Evolutionary conservation across 2,797 vertebrate species (phyloP), one percentile per base, ranked within the genome.

Genomic region (Peromyscus eremicus): DNA sequence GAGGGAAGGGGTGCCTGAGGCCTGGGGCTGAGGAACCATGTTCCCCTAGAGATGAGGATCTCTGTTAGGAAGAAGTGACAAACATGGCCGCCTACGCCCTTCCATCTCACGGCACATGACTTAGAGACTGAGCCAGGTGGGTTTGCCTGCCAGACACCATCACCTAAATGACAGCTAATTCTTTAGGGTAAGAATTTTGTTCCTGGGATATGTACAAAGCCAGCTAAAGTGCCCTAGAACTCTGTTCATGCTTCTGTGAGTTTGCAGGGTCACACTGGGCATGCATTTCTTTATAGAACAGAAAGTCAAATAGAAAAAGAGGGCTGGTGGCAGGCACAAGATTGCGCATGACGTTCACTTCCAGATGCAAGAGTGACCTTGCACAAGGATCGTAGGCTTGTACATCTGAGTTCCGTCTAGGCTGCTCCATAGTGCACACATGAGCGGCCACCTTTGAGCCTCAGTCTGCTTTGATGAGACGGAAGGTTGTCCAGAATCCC

Each of bases 121-220:
- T 55, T 60, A 66, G 21, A 60, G 84, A 32, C 3, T 43, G 68
- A 89, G 62, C 71, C 34, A 1, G 23, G 17, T 84, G n/a, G n/a
- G 11, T 79, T 89, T 91, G 27, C 85, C 66, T 90, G 80, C 62
- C 70, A 52, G 5, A 17, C 40, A 7, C 57, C 75, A 32, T 70
- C 80, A 64, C 79, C 81, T 68, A 76, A 94, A 40, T 49, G 81
- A 76, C 93, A 95, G 82, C 71, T 87, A n/a, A 12, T 57, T n/a
- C 81, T 83, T 94, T 80, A 37, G 70, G 37, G 27, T 94, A 46
- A 81, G 66, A 82, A 46, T 91, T 96, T 81, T 91, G 82, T 90
- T 94, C 57, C 81, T 70, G 84, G 40, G 52, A 57, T 96, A 94
- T 66, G 82, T 5, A 89, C 9, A 92, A 85, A 96, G n/a, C 60